Percentiles rank a stretch among this genome's conserved stretches.
Conservation (phyloP, 2,113 vertebrate genomes). For the Columbina picui region DNA sequence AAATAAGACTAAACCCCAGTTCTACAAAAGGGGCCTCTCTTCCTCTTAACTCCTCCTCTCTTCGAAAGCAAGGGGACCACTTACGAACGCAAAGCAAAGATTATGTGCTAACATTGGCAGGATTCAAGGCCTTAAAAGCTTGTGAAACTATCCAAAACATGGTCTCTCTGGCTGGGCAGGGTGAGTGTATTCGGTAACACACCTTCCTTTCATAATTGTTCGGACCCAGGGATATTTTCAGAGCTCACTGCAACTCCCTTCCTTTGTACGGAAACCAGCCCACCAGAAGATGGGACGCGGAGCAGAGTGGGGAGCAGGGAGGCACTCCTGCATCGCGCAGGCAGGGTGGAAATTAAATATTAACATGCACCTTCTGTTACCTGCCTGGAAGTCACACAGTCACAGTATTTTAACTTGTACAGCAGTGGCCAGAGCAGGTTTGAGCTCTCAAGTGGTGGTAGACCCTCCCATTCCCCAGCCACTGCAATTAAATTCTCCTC, state of each 20-base stretch:
- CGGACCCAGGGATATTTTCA: background rate
- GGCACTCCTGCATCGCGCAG: background rate
- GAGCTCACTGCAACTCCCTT: background rate
- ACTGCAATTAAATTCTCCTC: background rate
- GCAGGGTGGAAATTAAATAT: background rate
- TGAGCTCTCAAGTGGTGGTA: background rate
- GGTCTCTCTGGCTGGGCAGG: background rate
- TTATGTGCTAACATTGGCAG: background rate
- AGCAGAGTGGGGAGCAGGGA: rapidly evolving
- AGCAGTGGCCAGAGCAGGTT: rapidly evolving
- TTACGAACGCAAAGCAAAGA: background rate
- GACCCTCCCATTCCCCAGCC: background rate
- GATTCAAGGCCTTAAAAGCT: background rate
- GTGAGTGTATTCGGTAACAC: rapidly evolving
- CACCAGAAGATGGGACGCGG: rapidly evolving
- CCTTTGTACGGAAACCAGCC: background rate
- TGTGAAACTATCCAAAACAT: background rate
- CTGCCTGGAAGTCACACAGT: background rate
- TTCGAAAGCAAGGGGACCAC: background rate
- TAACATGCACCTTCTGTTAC: background rate
- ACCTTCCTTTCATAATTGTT: background rate
- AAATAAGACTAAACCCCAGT: background rate
- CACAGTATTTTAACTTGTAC: background rate
- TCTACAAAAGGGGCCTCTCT: background rate
- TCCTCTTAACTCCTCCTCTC: background rate